phyloP scores from a whole-genome alignment of 1,140 invertebrate genomes.

The Zaprionus ghesquierei region DNA sequence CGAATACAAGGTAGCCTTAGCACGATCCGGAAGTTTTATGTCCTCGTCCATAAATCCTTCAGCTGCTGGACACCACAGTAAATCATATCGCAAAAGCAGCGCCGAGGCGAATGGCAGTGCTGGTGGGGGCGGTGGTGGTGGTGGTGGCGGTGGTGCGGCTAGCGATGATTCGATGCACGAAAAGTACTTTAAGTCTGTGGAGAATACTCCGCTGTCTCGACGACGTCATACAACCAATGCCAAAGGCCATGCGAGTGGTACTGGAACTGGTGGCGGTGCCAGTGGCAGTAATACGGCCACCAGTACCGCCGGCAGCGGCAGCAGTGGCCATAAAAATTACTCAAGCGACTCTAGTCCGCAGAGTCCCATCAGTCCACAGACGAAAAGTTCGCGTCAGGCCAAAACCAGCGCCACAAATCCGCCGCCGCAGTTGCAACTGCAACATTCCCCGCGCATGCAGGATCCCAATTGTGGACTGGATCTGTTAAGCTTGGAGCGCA shows the following conservation, averaged over 20 bases:
- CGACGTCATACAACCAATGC: constrained; percentile 82
- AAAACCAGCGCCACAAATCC: constrained; percentile 69
- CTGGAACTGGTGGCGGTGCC: constrained; percentile 40
- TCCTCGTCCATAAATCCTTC: constrained; percentile 84
- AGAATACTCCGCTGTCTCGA: constrained; percentile 85
- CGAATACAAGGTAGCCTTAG: constrained; percentile 83
- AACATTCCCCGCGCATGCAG: constrained; percentile 62
- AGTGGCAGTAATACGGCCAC: constrained; percentile 72
- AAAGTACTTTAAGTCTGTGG: constrained; percentile 88
- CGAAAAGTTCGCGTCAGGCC: constrained; percentile 69
- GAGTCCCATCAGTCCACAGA: constrained; percentile 80
- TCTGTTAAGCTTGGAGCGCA: constrained; percentile 64
- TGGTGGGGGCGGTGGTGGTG: constrained; percentile 84
- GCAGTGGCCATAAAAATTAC: constrained; percentile 76
- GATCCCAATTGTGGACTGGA: constrained; percentile 62
- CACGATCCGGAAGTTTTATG: constrained; percentile 90
- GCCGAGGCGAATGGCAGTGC: constrained; percentile 83
- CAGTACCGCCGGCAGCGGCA: constrained; percentile 67
- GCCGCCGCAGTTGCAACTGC: constrained; percentile 49
- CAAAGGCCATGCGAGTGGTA: constrained; percentile 35
- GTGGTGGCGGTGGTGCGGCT: constrained; percentile 79
- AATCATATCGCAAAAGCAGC: constrained; percentile 77
- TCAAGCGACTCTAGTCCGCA: constrained; percentile 82
- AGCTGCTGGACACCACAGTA: constrained; percentile 69
- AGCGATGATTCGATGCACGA: constrained; percentile 92